Evolutionary conservation across 2,797 vertebrate species (phyloP).

Genomic region (Propithecus deckenii): DNA sequence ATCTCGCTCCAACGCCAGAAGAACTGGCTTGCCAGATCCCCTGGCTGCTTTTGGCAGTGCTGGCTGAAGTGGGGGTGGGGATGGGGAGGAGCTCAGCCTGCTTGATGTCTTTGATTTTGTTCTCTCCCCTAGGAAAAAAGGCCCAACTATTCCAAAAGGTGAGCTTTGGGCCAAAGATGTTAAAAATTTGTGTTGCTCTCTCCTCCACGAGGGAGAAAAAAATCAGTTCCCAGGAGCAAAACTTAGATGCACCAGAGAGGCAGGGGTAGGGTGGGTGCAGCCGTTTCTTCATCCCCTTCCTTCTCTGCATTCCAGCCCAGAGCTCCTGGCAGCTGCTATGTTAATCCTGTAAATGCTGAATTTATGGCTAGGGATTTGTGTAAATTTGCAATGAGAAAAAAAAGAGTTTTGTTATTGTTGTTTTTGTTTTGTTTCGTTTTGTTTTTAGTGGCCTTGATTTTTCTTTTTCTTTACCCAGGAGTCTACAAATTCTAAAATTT

Average conservation of each 20-base stretch:
- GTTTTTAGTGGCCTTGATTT: slow-evolving; percentile 64
- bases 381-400: background rate
- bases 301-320: background rate
- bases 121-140: background rate
- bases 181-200: background rate
- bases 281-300: no score
- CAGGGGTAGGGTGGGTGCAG: background rate
- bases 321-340: background rate
- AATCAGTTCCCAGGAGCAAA: background rate
- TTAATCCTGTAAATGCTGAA: background rate
- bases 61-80: background rate
- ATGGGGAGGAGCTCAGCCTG: background rate
- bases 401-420: background rate
- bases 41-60: background rate
- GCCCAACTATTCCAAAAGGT: background rate
- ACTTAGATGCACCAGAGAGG: background rate
- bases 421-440: no score
- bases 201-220: background rate
- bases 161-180: background rate
- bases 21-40: background rate
- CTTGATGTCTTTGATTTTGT: background rate
- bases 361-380: background rate
- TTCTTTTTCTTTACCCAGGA: slow-evolving; percentile 73
- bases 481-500: slow-evolving; percentile 79
- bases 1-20: no score